phyloP scores from a whole-genome alignment of 2,797 vertebrate genomes.

The Mustela erminea region DNA sequence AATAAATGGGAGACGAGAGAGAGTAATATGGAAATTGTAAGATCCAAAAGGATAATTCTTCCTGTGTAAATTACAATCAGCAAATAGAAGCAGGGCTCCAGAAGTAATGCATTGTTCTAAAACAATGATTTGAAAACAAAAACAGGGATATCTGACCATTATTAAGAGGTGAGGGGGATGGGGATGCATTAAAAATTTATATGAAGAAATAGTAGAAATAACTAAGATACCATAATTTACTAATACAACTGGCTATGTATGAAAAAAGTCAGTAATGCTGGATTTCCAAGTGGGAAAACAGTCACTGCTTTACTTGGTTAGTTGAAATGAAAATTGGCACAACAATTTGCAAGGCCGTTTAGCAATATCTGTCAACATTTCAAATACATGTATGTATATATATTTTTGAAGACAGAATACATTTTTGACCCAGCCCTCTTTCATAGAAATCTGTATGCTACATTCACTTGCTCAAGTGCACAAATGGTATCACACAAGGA shows the following conservation, averaged over 20 bases:
- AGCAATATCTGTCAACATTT: constrained; percentile 53
- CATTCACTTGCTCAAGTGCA: not conserved
- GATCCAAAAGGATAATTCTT: constrained; percentile 76
- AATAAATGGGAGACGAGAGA: constrained; percentile 72
- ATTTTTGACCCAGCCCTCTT: constrained; percentile 21
- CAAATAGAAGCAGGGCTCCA: constrained; percentile 55
- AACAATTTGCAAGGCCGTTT: constrained; percentile 53
- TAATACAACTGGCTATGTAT: not conserved
- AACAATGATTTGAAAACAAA: constrained; percentile 73
- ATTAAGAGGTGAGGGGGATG: constrained; percentile 29
- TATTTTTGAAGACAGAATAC: not conserved
- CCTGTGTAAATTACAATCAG: constrained; percentile 74
- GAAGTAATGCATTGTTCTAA: constrained; percentile 68
- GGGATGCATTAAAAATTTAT: constrained; percentile 34
- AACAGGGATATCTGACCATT: constrained; percentile 56
- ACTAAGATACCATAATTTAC: constrained; percentile 52
- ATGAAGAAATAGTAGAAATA: not conserved
- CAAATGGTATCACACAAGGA: not conserved
- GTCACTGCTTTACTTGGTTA: not conserved
- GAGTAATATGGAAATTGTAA: constrained; percentile 75
- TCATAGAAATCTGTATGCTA: not conserved
- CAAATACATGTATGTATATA: not conserved
- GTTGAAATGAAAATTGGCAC: constrained; percentile 32
- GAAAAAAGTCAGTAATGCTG: not conserved
- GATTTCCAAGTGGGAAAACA: constrained; percentile 2